These are phyloP conservation scores for Sorex fumeus DNA, from an alignment of 2,113 vertebrate species.

Conservation along the genomic window DNA sequence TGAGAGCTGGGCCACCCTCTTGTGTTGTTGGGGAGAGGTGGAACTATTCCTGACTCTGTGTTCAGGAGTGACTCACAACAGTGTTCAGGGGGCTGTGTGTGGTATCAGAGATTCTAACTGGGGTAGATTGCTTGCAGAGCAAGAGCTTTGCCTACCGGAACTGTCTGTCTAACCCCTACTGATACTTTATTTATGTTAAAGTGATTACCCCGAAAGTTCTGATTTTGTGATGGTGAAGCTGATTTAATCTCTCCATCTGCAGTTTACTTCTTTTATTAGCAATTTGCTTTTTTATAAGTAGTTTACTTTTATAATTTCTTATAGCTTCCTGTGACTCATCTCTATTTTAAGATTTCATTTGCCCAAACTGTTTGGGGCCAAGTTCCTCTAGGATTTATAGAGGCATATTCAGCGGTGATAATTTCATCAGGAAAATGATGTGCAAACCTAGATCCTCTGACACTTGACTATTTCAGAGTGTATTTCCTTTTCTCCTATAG, in stretches of 20 bases:
- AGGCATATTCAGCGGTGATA: not conserved
- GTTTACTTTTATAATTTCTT: not conserved
- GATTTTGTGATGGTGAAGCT: not conserved
- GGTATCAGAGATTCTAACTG: no score
- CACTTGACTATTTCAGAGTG: not conserved
- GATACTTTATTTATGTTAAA: no score
- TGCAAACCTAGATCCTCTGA: not conserved
- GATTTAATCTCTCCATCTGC: not conserved
- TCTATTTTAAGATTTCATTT: constrained; percentile 20
- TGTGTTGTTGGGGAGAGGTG: no score
- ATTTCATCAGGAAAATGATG: not conserved
- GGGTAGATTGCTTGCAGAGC: no score
- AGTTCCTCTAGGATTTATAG: not conserved
- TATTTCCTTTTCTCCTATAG: not conserved
- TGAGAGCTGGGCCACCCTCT: no score
- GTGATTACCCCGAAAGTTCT: not conserved
- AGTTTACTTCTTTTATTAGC: not conserved
- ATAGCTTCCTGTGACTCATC: not conserved
- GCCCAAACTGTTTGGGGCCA: not conserved
- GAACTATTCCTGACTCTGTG: no score
- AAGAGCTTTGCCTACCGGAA: no score
- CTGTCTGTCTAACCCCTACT: no score
- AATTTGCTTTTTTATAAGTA: constrained; percentile 16
- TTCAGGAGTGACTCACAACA: no score
- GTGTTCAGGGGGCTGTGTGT: no score